Conservation (phyloP, 37 sponge, comb jelly and placozoan genomes). For the Spongilla lacustris region DNA sequence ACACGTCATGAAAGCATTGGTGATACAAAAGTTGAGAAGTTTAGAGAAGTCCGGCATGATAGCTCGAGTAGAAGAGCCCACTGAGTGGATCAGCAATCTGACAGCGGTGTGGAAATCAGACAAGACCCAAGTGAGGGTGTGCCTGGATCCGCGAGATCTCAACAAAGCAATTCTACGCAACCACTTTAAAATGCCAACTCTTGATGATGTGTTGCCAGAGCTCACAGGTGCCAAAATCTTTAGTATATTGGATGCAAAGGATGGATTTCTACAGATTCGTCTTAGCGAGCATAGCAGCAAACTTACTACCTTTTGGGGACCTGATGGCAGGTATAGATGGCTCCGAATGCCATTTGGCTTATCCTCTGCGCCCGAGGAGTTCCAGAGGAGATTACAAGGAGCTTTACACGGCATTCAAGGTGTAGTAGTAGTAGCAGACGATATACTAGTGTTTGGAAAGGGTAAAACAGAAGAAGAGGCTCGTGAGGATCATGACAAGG, state of each 20-base stretch:
- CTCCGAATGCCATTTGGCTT: conserved; percentile 41
- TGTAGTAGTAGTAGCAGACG: conserved; percentile 33
- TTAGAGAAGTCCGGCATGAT: conserved; percentile 27
- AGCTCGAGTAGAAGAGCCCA: conserved; percentile 35
- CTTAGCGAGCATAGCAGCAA: conserved; percentile 3
- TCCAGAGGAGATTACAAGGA: conserved; percentile 9
- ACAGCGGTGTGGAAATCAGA: conserved; percentile 16
- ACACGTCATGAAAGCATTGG: conserved; percentile 11
- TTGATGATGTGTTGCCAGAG: conserved; percentile 28
- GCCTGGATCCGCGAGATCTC: conserved; percentile 58
- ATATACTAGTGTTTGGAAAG: conserved; percentile 34
- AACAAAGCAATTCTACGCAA: conserved; percentile 35
- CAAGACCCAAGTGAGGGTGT: conserved; percentile 38
- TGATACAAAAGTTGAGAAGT: not conserved
- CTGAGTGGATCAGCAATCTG: conserved; percentile 49
- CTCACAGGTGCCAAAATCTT: conserved; percentile 8
- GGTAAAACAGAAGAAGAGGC: conserved; percentile 7
- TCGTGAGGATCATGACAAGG: conserved; percentile 4
- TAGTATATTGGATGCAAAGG: conserved; percentile 21
- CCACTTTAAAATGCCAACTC: conserved; percentile 28
- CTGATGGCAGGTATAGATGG: conserved; percentile 19
- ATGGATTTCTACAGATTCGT: conserved; percentile 22
- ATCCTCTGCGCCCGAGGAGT: conserved; percentile 31
- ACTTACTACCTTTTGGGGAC: conserved; percentile 36
- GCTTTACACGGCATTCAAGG: conserved; percentile 20